Evolutionary conservation across 1,140 invertebrate genomes (phyloP).

Genomic region (Penaeus vannamei): DNA sequence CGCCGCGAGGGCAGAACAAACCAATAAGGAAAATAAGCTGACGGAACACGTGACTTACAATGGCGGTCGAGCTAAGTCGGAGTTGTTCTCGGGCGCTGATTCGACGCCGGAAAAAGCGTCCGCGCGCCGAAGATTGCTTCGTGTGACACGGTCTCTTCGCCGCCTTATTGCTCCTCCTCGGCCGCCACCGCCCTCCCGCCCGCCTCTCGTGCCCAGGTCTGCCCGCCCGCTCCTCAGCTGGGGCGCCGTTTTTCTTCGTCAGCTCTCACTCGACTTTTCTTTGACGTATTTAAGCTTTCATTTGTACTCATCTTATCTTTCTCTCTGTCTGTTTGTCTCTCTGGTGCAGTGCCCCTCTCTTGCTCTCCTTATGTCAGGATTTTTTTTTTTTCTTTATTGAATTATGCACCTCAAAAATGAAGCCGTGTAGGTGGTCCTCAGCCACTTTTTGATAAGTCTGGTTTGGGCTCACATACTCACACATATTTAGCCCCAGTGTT

Average conservation of each 20-base stretch:
- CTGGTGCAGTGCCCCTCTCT: not conserved
- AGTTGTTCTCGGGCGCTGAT: too few species aligned
- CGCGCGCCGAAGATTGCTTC: too few species aligned
- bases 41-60: too few species aligned
- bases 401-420: not conserved
- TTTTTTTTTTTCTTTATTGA: not conserved
- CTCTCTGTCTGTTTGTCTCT: constrained; percentile 4
- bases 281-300: not conserved
- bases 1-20: too few species aligned
- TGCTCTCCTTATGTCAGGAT: not conserved
- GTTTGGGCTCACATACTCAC: too few species aligned
- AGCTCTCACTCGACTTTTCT: not conserved
- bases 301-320: not conserved
- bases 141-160: too few species aligned
- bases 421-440: not conserved
- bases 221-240: not conserved
- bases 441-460: not conserved
- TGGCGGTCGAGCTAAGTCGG: too few species aligned
- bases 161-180: not conserved
- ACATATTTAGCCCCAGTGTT: too few species aligned
- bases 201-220: not conserved
- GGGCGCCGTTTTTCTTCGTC: not conserved
- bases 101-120: too few species aligned
- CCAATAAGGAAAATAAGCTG: too few species aligned
- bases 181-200: not conserved